Conservation (phyloP, 2,113 vertebrate species). For the Neodontobutis hainanensis region DNA sequence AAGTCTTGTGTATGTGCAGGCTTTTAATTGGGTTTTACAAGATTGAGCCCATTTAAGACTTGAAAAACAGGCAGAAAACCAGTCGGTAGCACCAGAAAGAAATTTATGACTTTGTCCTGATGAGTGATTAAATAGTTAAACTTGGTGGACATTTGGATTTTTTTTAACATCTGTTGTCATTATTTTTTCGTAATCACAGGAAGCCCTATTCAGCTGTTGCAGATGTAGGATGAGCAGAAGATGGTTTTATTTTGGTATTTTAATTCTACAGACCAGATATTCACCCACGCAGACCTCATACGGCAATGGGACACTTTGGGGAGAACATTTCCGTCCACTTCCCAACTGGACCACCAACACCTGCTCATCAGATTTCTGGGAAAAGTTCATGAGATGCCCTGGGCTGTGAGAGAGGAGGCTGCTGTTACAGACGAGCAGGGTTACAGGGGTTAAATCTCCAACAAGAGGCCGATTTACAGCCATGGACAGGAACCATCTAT, state of each 20-base stretch:
- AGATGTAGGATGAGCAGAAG: constrained; percentile 47
- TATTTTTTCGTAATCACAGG: constrained; percentile 48
- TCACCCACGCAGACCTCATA: constrained; percentile 42
- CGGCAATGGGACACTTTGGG: constrained; percentile 15
- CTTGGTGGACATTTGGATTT: constrained; percentile 12
- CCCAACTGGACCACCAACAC: constrained; percentile 60
- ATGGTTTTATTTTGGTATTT: constrained; percentile 29
- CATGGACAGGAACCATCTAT: constrained; percentile 69
- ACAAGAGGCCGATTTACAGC: constrained; percentile 76
- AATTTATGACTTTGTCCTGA: constrained; percentile 20
- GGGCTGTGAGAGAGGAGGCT: constrained; percentile 59
- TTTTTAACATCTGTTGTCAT: constrained; percentile 15
- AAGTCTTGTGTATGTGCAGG: constrained; percentile 17
- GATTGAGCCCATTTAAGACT: too few relatives aligned
- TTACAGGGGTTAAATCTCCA: constrained; percentile 72
- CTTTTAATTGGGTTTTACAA: constrained; percentile 18
- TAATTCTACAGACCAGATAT: constrained; percentile 24
- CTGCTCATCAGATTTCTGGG: constrained; percentile 69
- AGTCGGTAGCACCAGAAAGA: constrained; percentile 27
- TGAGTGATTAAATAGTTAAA: constrained; percentile 25
- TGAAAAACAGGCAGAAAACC: constrained; percentile 27
- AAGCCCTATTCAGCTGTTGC: constrained; percentile 57
- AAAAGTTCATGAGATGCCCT: constrained; percentile 65
- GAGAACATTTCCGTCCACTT: constrained; percentile 42
- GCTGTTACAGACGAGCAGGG: constrained; percentile 66